Conservation (phyloP, 2,113 vertebrate genomes). For the Chroicocephalus ridibundus region DNA sequence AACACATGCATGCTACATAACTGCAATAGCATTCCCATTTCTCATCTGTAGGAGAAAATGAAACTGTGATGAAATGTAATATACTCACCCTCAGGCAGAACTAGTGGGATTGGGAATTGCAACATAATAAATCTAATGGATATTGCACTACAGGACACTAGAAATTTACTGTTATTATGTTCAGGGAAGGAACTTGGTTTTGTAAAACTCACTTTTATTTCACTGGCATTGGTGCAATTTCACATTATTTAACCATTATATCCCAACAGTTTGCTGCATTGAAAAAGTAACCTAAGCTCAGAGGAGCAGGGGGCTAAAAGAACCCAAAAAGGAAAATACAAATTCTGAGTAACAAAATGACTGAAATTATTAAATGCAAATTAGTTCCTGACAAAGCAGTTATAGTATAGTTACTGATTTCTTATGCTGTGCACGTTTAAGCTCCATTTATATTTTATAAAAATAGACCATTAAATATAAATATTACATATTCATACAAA, state of each 20-base stretch:
- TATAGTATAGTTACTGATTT: slow-evolving; percentile 24
- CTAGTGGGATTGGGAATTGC: slow-evolving; percentile 95
- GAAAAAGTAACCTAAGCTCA: slow-evolving; percentile 61
- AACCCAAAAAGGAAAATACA: slow-evolving; percentile 47
- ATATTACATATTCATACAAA: not conserved
- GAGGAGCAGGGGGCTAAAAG: slow-evolving; percentile 47
- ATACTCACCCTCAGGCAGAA: slow-evolving; percentile 97
- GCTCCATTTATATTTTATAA: slow-evolving; percentile 18
- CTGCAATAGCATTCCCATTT: slow-evolving; percentile 94
- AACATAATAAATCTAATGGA: slow-evolving; percentile 99
- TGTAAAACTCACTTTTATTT: slow-evolving; percentile 90
- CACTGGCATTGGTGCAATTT: slow-evolving; percentile 85
- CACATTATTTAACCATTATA: slow-evolving; percentile 88
- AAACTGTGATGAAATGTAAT: slow-evolving; percentile 99
- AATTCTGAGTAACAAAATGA: slow-evolving; percentile 43
- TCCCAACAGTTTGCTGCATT: slow-evolving; percentile 78
- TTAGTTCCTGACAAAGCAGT: slow-evolving; percentile 8
- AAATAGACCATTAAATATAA: not conserved
- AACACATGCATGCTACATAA: slow-evolving; percentile 97
- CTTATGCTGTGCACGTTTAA: slow-evolving; percentile 13
- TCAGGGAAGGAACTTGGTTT: slow-evolving; percentile 79
- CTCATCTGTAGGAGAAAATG: slow-evolving; percentile 98
- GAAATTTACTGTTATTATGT: slow-evolving; percentile 89
- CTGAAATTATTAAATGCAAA: slow-evolving; percentile 59
- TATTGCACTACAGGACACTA: slow-evolving; percentile 91